Evolutionary conservation across 2,888 invertebrate species (phyloP).

Genomic region (Oxystoma pomonae): DNA sequence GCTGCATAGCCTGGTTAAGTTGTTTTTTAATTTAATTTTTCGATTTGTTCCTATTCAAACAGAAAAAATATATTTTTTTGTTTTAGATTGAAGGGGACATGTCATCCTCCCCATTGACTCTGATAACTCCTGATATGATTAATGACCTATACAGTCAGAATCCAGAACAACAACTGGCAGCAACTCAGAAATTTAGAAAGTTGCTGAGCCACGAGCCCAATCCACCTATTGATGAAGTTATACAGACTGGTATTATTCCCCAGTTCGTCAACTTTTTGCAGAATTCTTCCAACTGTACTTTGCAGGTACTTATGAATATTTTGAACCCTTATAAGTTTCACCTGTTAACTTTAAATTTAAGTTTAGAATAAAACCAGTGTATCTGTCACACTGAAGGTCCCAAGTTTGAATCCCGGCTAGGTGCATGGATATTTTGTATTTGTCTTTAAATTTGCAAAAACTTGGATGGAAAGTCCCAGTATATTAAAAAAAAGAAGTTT

Average conservation of each 20-base stretch:
- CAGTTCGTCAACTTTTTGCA: conserved; percentile 89
- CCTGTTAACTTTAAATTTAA: too few species aligned
- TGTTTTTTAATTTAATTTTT: too few species aligned
- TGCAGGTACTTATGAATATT: conserved; percentile 62
- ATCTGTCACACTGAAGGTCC: background rate
- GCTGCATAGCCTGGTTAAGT: too few species aligned
- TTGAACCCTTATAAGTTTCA: too few species aligned
- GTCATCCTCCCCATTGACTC: conserved; percentile 45
- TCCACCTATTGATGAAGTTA: conserved; percentile 96
- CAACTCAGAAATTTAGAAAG: conserved; percentile 92
- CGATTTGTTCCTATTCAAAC: too few species aligned
- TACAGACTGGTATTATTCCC: conserved; percentile 90
- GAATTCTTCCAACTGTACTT: conserved; percentile 74
- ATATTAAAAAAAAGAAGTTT: too few species aligned
- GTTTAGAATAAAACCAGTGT: too few species aligned
- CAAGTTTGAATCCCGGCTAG: too few species aligned
- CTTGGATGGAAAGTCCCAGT: too few species aligned
- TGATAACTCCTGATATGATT: conserved; percentile 79
- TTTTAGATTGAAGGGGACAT: conserved; percentile 42
- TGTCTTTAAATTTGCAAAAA: too few species aligned
- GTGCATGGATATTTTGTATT: too few species aligned
- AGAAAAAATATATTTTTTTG: too few species aligned
- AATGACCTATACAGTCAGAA: conserved; percentile 73
- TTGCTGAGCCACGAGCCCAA: conserved; percentile 91
- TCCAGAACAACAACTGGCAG: conserved; percentile 74